phyloP scores from a whole-genome alignment of 2,888 invertebrate genomes.

The Cynaeus angustus region DNA sequence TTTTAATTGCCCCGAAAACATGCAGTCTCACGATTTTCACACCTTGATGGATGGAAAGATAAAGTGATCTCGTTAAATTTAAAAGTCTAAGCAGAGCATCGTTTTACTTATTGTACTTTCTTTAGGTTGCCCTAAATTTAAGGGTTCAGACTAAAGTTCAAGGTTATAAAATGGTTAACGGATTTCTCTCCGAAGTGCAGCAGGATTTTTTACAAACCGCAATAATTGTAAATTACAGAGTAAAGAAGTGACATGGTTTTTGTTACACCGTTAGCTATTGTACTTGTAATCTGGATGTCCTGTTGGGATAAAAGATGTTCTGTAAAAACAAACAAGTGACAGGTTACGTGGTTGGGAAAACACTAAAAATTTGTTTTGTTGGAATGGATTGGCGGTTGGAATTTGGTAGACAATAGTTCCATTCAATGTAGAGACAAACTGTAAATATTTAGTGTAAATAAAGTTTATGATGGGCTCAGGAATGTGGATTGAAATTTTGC shows the following conservation, averaged over 20 bases:
- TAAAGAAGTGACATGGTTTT: constrained; percentile 1
- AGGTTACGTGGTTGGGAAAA: neutral
- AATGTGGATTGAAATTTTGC: too few species aligned
- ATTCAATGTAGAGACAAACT: too few species aligned
- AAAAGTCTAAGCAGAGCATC: constrained; percentile 2
- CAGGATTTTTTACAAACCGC: neutral
- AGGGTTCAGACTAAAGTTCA: neutral
- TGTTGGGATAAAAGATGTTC: neutral
- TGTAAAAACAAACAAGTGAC: neutral
- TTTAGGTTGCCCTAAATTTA: neutral
- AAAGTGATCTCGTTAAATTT: neutral
- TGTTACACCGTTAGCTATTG: constrained; percentile 7
- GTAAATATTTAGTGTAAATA: neutral
- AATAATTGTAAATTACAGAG: constrained; percentile 8
- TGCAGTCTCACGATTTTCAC: constrained; percentile 28
- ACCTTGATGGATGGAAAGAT: constrained; percentile 18
- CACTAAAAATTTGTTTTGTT: too few species aligned
- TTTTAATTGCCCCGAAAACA: constrained; percentile 8
- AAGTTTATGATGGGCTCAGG: constrained; percentile 5
- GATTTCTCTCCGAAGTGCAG: neutral
- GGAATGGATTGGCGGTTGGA: too few species aligned
- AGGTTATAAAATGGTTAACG: constrained; percentile 2
- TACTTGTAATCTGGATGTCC: neutral
- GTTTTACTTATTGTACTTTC: neutral
- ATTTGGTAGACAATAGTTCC: too few species aligned